Base-by-base conservation (phyloP, 2,888 invertebrate species). In the Homarus gammarus region DNA sequence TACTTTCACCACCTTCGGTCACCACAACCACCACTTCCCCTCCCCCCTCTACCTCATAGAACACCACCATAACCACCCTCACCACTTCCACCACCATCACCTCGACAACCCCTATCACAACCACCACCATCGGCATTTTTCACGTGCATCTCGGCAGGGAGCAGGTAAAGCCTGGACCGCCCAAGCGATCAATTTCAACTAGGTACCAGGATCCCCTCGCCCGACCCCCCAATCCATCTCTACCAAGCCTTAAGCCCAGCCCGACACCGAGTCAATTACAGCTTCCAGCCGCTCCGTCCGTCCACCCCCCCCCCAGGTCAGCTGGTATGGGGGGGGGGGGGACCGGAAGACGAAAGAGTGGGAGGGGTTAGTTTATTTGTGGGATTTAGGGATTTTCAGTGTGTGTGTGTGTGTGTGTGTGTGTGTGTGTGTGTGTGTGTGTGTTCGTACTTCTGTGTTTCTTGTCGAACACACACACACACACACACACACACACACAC, bases 241-340 rank as follows among this genome's bases (percentile, higher is more conserved):
- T n/a, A 33, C 8, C 12, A 10, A 51, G 75, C 40, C 75, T 44
- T 40, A 51, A 78, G 77, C 33, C 22, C n/a, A 3, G n/a, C 27
- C 18, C 51, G 75, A 75, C 77, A 49, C 3, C 31, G 33, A 51
- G 77, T 78, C 77, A 78, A 78, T 78, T 56, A 78, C 56, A 18
- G 56, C 56, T 56, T 18, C 56, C 56, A 56, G 56, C 44, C 5
- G 44, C 6, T 44, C 12, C 44, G 44, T 56, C 18, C 56, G 2
- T 18, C 56, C 12, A 12, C n/a, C n/a, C n/a, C n/a, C n/a, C n/a
- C 44, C 5, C 12, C 44, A n/a, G 56, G 56, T 2, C 22, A 56
- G 15, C 15, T 15, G 56, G 15, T 18, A 18, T 18, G 56, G 56
- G 56, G 56, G 49, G 49, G 12, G 22, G 56, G 56, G 56, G 56